These are phyloP conservation scores for Olivierus martensii DNA, from an alignment of 1,140 invertebrate species.

Conservation along the genomic window DNA sequence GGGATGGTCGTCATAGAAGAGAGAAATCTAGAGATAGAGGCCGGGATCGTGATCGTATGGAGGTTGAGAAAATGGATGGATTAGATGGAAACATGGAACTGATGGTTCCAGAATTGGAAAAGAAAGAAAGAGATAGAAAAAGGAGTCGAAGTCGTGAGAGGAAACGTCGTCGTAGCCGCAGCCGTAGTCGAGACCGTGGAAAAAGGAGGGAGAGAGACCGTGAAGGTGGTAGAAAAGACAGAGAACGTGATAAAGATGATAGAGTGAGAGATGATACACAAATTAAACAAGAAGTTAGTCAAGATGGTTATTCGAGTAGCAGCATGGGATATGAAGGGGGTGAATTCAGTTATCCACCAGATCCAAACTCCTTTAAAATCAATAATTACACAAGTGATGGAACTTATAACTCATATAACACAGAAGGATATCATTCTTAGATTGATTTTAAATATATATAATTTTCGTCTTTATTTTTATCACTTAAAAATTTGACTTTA, in stretches of 20 bases:
- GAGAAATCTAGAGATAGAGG: conserved; percentile 35
- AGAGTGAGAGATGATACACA: not conserved
- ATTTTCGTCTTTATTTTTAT: too few relatives aligned
- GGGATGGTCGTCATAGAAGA: conserved; percentile 22
- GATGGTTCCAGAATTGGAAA: not conserved
- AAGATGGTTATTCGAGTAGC: not conserved
- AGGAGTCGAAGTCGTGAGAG: conserved; percentile 30
- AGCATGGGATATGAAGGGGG: too few relatives aligned
- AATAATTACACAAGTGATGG: too few relatives aligned
- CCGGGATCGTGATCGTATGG: conserved; percentile 39
- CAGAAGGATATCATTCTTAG: too few relatives aligned
- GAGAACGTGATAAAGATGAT: conserved; percentile 19
- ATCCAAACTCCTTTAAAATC: too few relatives aligned
- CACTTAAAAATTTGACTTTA: too few relatives aligned
- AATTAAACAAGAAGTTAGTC: not conserved
- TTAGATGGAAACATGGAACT: not conserved
- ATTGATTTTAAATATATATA: too few relatives aligned
- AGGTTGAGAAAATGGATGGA: conserved; percentile 24
- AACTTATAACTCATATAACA: too few relatives aligned
- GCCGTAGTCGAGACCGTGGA: conserved; percentile 16
- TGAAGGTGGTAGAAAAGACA: conserved; percentile 7
- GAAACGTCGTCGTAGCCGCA: conserved; percentile 25
- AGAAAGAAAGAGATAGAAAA: conserved; percentile 5
- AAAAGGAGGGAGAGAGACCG: conserved; percentile 35
- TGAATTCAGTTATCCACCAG: too few relatives aligned